Conservation (phyloP, 2,888 invertebrate genomes). For the Cheilosia pagana region DNA sequence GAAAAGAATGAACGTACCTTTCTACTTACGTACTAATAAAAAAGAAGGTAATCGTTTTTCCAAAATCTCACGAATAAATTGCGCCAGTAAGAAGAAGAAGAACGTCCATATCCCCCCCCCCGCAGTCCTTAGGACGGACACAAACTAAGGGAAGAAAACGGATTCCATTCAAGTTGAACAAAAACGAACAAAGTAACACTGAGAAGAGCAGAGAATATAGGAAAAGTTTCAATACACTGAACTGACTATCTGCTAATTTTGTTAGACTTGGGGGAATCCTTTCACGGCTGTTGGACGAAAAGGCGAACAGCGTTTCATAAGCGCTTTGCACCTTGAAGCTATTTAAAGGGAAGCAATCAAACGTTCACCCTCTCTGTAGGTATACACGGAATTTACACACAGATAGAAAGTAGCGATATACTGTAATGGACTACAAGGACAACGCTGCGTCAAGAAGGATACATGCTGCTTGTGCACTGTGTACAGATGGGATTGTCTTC, state of each 20-base stretch:
- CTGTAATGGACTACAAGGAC: slow-evolving; percentile 54
- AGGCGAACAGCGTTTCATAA: slow-evolving; percentile 51
- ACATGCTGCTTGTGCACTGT: background rate
- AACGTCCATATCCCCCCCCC: background rate
- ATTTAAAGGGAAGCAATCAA: slow-evolving; percentile 56
- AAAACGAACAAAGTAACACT: slow-evolving; percentile 17
- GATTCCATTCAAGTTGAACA: slow-evolving; percentile 15
- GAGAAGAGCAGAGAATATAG: slow-evolving; percentile 11
- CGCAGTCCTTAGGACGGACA: slow-evolving; percentile 3
- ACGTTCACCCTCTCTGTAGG: slow-evolving; percentile 39
- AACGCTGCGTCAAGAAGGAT: slow-evolving; percentile 4
- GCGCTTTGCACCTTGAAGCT: slow-evolving; percentile 64
- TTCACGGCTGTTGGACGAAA: slow-evolving; percentile 26
- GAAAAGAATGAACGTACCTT: slow-evolving; percentile 37
- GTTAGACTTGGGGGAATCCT: slow-evolving; percentile 42
- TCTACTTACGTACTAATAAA: slow-evolving; percentile 52
- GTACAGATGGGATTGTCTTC: slow-evolving; percentile 1
- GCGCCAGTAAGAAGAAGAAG: slow-evolving; percentile 5
- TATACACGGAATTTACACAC: slow-evolving; percentile 59
- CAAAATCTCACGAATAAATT: slow-evolving; percentile 63
- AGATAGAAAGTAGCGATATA: slow-evolving; percentile 7
- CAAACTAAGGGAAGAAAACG: slow-evolving; percentile 31
- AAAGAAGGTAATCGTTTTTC: slow-evolving; percentile 48
- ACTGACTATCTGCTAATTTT: slow-evolving; percentile 70
- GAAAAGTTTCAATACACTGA: slow-evolving; percentile 64